Conservation (phyloP, 2,113 vertebrate genomes). For the Pardalotus punctatus region DNA sequence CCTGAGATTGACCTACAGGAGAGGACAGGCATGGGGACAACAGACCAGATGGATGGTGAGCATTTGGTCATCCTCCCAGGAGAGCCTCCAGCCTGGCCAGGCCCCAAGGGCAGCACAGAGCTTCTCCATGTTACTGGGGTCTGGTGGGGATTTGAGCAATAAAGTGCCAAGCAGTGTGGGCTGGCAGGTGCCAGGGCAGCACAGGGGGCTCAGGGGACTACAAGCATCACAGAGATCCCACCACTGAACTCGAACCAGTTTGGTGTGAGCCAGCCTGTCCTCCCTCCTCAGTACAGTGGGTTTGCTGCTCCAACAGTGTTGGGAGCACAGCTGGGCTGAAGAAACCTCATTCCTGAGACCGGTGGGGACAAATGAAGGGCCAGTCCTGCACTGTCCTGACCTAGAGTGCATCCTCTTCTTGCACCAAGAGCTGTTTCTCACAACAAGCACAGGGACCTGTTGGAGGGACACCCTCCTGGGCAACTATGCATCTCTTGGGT, state of each 20-base stretch:
- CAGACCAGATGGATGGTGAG: neutral
- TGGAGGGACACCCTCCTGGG: neutral
- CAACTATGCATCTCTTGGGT: neutral
- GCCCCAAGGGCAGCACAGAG: neutral
- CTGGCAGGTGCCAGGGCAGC: constrained; percentile 20
- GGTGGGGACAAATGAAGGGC: neutral
- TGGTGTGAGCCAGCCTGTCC: neutral
- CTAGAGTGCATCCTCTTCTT: neutral
- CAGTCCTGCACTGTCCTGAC: neutral
- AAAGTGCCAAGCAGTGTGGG: constrained; percentile 38
- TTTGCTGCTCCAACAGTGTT: neutral
- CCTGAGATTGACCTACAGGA: neutral
- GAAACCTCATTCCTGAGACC: neutral
- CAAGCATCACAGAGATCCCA: neutral
- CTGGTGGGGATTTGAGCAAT: constrained; percentile 23
- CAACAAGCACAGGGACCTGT: neutral
- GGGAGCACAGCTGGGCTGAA: neutral
- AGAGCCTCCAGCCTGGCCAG: neutral
- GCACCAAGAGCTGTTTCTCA: neutral
- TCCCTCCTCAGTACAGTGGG: neutral
- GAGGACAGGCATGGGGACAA: neutral
- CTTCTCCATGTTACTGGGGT: constrained; percentile 19
- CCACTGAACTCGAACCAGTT: constrained; percentile 48
- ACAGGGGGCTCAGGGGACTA: constrained; percentile 30
- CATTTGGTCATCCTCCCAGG: neutral